Percentiles rank a stretch among this genome's conserved stretches.
Evolutionary conservation across 2,888 invertebrate genomes (phyloP).

Genomic region (Lypha dubia): DNA sequence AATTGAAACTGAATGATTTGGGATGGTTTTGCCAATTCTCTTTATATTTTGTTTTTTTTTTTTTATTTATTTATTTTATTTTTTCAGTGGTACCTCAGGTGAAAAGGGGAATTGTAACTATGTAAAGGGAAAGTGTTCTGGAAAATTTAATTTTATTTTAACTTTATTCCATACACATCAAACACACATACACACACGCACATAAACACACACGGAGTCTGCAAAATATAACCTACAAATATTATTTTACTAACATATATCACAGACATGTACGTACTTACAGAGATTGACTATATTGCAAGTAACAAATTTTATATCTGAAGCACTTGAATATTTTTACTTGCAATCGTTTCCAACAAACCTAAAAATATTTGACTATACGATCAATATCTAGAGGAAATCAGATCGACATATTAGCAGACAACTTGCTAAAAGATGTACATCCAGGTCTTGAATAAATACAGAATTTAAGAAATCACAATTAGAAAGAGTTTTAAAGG

Average conservation of each 20-base stretch:
- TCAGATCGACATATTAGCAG: too few relatives aligned
- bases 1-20: constrained; percentile 19
- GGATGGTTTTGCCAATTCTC: background rate
- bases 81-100: background rate
- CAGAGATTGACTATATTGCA: background rate
- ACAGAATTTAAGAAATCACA: too few relatives aligned
- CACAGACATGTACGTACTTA: background rate
- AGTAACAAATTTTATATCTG: too few relatives aligned
- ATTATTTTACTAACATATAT: too few relatives aligned
- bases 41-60: background rate
- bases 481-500: too few relatives aligned
- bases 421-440: too few relatives aligned
- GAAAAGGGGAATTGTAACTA: background rate
- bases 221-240: background rate
- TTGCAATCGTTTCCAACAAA: too few relatives aligned
- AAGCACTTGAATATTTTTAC: too few relatives aligned
- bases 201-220: background rate
- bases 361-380: too few relatives aligned
- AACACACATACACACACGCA: background rate
- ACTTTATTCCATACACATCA: background rate
- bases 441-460: too few relatives aligned
- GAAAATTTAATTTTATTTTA: constrained; percentile 34
- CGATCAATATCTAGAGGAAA: too few relatives aligned
- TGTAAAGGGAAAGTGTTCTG: constrained; percentile 16
- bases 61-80: background rate